Percentiles rank a stretch among this genome's conserved stretches.
phyloP scores from a whole-genome alignment of 2,888 invertebrate species.

The Augochlorella aurata region DNA sequence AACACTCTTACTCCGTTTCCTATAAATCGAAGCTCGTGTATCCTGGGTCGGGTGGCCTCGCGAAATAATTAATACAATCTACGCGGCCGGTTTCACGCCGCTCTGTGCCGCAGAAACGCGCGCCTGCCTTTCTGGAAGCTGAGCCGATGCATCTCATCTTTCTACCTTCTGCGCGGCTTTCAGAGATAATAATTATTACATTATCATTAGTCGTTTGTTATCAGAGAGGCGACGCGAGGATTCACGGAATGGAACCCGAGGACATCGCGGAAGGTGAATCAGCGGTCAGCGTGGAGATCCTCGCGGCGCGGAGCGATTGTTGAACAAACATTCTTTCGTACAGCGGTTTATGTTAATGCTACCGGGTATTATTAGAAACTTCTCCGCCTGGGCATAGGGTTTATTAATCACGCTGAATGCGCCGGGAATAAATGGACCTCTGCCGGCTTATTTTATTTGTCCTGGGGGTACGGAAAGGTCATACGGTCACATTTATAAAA shows the following conservation, averaged over 20 bases:
- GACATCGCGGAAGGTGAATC: slow-evolving; percentile 51
- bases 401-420: not conserved
- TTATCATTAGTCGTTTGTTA: slow-evolving; percentile 60
- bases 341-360: not conserved
- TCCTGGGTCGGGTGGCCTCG: not conserved
- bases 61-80: slow-evolving; percentile 51
- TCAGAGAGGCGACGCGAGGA: slow-evolving; percentile 27
- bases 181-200: slow-evolving; percentile 57
- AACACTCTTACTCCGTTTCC: slow-evolving; percentile 49
- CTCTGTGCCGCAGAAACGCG: slow-evolving; percentile 33
- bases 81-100: slow-evolving; percentile 27
- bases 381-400: not conserved
- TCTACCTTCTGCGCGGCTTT: slow-evolving; percentile 21
- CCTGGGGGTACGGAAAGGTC: not conserved
- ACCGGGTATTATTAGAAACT: not conserved
- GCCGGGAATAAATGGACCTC: not conserved
- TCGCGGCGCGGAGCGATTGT: not conserved
- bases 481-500: too few species aligned
- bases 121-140: slow-evolving; percentile 37
- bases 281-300: not conserved
- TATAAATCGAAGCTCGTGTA: slow-evolving; percentile 41
- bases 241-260: slow-evolving; percentile 61
- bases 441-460: not conserved
- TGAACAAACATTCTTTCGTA: not conserved
- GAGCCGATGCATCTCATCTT: slow-evolving; percentile 29